These are phyloP conservation scores for Panonychus citri DNA, from an alignment of 1,140 invertebrate genomes.

Conservation along the genomic window DNA sequence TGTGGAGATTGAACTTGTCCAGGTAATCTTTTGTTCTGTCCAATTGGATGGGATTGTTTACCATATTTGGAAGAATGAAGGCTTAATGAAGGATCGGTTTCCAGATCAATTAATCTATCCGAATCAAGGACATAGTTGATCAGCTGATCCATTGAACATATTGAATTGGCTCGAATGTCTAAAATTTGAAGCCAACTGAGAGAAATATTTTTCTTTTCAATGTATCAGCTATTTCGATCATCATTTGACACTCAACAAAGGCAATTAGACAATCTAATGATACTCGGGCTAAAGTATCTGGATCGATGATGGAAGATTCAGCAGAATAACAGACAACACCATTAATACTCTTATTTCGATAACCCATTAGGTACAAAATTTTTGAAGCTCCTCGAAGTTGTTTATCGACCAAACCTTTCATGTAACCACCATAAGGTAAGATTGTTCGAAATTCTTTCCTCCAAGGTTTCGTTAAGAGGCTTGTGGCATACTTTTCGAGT, in stretches of 20 bases:
- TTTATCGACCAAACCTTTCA: slow-evolving; percentile 55
- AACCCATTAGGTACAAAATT: slow-evolving; percentile 57
- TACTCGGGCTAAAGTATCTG: slow-evolving; percentile 47
- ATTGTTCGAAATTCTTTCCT: slow-evolving; percentile 41
- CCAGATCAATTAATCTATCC: slow-evolving; percentile 2
- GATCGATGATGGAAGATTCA: slow-evolving; percentile 43
- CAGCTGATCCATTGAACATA: slow-evolving; percentile 30
- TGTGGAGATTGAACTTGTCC: not conserved
- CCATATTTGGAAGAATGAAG: not conserved
- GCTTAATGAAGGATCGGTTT: not conserved
- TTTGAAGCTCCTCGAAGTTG: slow-evolving; percentile 45
- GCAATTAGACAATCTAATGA: slow-evolving; percentile 62
- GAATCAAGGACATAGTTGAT: slow-evolving; percentile 8
- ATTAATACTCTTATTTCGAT: slow-evolving; percentile 30
- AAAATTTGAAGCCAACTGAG: slow-evolving; percentile 37
- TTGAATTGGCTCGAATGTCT: slow-evolving; percentile 35
- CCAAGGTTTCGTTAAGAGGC: slow-evolving; percentile 62
- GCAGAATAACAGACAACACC: slow-evolving; percentile 31
- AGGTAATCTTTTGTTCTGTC: not conserved
- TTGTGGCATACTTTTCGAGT: slow-evolving; percentile 55
- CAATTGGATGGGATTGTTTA: not conserved
- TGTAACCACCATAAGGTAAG: slow-evolving; percentile 50
- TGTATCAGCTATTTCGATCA: slow-evolving; percentile 30
- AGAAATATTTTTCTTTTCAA: not conserved
- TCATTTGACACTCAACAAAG: slow-evolving; percentile 55